Percentiles rank a stretch among this genome's conserved stretches.
Conservation (phyloP, 2,113 vertebrate genomes). For the Ammodytes dubius region DNA sequence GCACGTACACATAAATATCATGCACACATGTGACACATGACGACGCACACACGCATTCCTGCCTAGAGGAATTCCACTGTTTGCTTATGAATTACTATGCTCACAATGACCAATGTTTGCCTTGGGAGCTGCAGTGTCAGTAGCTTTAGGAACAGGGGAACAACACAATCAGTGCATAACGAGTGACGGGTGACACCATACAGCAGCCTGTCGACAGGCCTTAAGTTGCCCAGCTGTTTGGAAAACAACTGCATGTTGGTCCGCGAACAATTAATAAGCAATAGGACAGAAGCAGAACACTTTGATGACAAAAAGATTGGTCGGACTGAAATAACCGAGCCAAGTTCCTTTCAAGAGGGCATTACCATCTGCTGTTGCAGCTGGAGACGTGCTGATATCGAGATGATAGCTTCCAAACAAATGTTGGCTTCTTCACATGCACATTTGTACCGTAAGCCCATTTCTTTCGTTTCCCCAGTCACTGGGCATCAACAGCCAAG, state of each 20-base stretch:
- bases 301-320: conserved; percentile 22
- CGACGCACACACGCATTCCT: conserved; percentile 40
- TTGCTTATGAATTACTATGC: conserved; percentile 60
- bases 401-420: background rate
- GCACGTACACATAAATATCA: background rate
- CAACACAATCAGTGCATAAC: conserved; percentile 23
- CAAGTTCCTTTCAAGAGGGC: conserved; percentile 38
- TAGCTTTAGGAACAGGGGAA: conserved; percentile 17
- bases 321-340: conserved; percentile 2
- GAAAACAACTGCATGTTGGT: conserved; percentile 29
- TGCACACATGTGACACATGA: conserved; percentile 15
- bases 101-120: conserved; percentile 59
- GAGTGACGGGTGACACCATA: conserved; percentile 50
- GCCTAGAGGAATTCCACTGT: conserved; percentile 61
- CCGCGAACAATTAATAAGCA: conserved; percentile 47
- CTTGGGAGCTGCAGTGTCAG: conserved; percentile 12
- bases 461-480: conserved; percentile 19
- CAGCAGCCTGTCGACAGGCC: conserved; percentile 20
- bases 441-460: background rate
- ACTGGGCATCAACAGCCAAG: conserved; percentile 18
- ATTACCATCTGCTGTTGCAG: conserved; percentile 51
- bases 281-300: conserved; percentile 16
- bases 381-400: conserved; percentile 49
- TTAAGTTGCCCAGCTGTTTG: conserved; percentile 69
- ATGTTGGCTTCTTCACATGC: background rate